Conservation (phyloP, 2,888 invertebrate genomes). For the Cistogaster globosa region DNA sequence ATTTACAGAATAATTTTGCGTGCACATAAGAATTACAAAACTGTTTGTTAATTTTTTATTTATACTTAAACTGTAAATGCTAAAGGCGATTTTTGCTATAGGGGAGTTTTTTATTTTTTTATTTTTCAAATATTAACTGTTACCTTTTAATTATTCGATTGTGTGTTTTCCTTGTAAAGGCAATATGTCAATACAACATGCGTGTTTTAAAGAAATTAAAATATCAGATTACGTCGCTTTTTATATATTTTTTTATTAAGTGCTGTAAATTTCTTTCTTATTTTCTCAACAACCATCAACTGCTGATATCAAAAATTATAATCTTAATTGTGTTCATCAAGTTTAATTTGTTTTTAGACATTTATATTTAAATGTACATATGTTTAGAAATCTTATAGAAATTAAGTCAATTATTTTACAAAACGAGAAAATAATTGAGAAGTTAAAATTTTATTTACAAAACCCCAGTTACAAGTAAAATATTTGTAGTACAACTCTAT, state of each 20-base stretch:
- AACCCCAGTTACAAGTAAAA: too few species aligned
- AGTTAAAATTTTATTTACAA: constrained; percentile 1
- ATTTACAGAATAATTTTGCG: constrained; percentile 34
- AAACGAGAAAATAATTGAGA: constrained; percentile 20
- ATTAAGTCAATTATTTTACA: neutral
- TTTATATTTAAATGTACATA: constrained; percentile 1
- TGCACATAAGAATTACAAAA: constrained; percentile 21
- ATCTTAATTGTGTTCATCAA: constrained; percentile 32
- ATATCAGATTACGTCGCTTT: constrained; percentile 57
- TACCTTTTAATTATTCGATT: neutral
- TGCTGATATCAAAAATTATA: constrained; percentile 9
- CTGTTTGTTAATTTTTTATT: neutral
- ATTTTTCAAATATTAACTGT: neutral
- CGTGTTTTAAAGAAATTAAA: constrained; percentile 67
- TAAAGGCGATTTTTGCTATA: neutral
- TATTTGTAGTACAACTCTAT: neutral
- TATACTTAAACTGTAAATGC: neutral
- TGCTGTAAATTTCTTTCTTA: constrained; percentile 1
- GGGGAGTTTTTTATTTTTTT: neutral
- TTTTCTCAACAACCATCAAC: constrained; percentile 12
- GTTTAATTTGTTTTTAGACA: constrained; percentile 26
- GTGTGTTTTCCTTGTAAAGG: neutral
- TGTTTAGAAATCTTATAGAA: neutral
- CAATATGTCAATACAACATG: constrained; percentile 36
- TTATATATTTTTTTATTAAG: neutral